A percentile compares a stretch with the other conserved stretches of the same genome.
Evolutionary conservation across 92 coral and sea anemone species (phyloP).

Genomic region (Paramuricea clavata): DNA sequence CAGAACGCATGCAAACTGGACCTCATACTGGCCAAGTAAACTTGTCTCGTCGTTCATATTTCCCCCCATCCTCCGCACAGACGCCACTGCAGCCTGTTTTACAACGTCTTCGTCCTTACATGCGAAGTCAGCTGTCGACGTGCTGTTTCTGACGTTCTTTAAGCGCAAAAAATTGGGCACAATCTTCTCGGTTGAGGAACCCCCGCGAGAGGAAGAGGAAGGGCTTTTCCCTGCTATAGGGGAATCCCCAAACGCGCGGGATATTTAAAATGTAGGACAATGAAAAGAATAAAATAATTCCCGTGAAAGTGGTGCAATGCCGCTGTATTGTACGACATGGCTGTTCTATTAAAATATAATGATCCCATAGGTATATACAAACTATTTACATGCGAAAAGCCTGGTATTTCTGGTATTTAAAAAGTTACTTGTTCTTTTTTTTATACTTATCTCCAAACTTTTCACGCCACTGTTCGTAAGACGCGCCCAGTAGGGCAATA

Average conservation of each 20-base stretch:
- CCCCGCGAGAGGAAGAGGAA: not conserved
- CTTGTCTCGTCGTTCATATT: too few species aligned
- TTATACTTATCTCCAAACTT: constrained; percentile 19
- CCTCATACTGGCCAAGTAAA: too few species aligned
- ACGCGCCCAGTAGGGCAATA: constrained; percentile 24
- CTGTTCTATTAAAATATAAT: not conserved
- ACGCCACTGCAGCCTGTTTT: too few species aligned
- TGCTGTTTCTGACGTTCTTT: too few species aligned
- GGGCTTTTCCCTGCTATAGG: not conserved
- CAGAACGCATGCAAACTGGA: too few species aligned
- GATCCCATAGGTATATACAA: not conserved
- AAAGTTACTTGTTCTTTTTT: not conserved
- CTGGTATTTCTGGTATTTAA: not conserved
- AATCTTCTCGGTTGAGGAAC: constrained; percentile 16
- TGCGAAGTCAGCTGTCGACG: too few species aligned
- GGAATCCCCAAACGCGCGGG: constrained; percentile 20
- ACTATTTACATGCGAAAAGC: constrained; percentile 1
- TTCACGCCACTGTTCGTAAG: constrained; percentile 31
- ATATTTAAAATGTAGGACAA: not conserved
- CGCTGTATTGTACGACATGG: not conserved
- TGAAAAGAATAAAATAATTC: not conserved
- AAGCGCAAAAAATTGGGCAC: not conserved
- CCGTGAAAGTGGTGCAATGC: constrained; percentile 8
- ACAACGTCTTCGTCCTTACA: too few species aligned
- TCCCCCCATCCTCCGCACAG: too few species aligned